Base-by-base conservation (phyloP, 35 echinoderm and acorn worm species). In the Chiridota heheva region DNA sequence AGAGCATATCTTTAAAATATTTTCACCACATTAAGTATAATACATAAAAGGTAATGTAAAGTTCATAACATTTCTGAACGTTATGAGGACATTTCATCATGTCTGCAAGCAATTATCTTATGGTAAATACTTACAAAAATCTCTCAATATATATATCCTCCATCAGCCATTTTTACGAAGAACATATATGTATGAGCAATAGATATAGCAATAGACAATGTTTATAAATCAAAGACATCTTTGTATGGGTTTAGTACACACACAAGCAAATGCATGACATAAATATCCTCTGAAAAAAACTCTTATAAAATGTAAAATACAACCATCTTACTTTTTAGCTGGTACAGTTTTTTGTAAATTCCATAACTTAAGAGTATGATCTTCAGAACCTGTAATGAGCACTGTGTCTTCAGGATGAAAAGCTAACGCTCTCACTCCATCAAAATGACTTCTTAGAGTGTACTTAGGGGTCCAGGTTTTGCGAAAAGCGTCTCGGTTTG, bases 391-490 rank as follows among this genome's bases (percentile, higher is more conserved):
- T 40, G 95, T 98, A 58, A 98, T 98, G 36, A 98, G 95, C 30
- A 98, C 95, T 38, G 89, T 86, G 35, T 98, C 95, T 36, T 83
- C 81, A 3, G 95, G 89, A 44, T 98, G 95, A 82, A 97, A 98
- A 28, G 89, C 89, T 42, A 98, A 81, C 2, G 95, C 71, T 40
- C 95, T 77, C 1, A 97, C 94, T 25, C 88, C 94, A 56, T 97
- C 94, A 76, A 97, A 96, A 53, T 97, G 94, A 85, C 89, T 97
- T 56, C 89, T 48, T 60, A 97, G 60, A 17, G 94, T 97, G 81
- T 90, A 97, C 73, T 91, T 97, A 25, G 94, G 94, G 24, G 90
- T 91, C 94, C 94, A 97, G 4, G 94, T 97, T 77, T 97, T 97
- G 5, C 94, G 69, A 78, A 97, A 97, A 76, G 83, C 81, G 73